Conservation (phyloP, 2,113 vertebrate species). For the Pan paniscus region DNA sequence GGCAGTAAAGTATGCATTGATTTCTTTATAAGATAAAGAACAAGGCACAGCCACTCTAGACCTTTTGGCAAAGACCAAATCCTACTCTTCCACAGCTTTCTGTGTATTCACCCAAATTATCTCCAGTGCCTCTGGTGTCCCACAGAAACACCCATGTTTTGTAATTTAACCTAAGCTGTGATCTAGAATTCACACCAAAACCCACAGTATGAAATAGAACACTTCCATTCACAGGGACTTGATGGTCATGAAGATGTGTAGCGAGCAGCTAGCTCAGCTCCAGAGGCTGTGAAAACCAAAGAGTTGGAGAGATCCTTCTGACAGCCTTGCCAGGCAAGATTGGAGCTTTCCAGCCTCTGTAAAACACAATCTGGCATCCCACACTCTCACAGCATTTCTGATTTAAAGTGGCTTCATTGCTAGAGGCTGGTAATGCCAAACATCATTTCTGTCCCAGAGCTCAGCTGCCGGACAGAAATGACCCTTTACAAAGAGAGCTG, state of each 20-base stretch:
- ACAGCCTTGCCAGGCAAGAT: background rate
- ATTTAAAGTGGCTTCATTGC: background rate
- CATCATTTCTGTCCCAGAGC: background rate
- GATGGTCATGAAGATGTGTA: background rate
- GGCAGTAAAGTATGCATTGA: background rate
- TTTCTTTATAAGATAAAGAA: conserved; percentile 27
- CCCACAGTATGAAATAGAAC: background rate
- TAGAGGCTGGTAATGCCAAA: background rate
- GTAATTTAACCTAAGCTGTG: background rate
- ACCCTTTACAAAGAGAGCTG: background rate
- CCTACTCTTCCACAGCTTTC: background rate
- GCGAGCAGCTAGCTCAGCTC: background rate
- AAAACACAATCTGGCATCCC: background rate
- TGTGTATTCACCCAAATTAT: background rate
- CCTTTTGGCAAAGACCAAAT: background rate
- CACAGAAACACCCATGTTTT: background rate
- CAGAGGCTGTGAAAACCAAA: background rate
- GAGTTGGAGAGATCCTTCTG: background rate
- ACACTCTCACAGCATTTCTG: background rate
- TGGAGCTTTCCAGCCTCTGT: background rate
- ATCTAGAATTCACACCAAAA: conserved; percentile 19
- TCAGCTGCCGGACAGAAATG: background rate
- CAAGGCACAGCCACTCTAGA: background rate
- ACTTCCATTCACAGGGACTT: background rate
- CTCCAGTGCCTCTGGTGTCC: background rate